Evolutionary conservation across 2,888 invertebrate genomes (phyloP).

Genomic region (Pinctada fucata): DNA sequence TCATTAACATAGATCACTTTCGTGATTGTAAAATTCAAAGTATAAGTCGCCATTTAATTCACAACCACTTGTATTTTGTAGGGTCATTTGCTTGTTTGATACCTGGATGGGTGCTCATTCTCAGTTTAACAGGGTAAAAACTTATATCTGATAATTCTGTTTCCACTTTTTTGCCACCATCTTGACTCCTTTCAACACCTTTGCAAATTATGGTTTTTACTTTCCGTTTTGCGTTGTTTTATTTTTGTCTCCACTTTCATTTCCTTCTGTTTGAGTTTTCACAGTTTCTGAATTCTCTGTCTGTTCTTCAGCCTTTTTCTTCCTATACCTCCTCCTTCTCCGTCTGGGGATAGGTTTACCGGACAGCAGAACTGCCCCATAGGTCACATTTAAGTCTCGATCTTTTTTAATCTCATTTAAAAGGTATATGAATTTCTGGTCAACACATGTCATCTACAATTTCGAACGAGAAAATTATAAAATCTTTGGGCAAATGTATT

Average conservation of each 20-base stretch:
- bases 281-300: not conserved
- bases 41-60: no score
- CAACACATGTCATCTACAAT: conserved; percentile 51
- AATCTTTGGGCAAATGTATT: no score
- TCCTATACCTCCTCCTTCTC: conserved; percentile 1
- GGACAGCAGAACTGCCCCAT: conserved; percentile 45
- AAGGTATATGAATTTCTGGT: conserved; percentile 47
- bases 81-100: not conserved
- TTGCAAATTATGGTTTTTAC: no score
- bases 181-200: no score
- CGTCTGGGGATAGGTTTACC: conserved; percentile 20
- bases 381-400: conserved; percentile 44
- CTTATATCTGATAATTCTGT: no score
- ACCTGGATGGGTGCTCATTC: not conserved
- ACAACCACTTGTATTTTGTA: not conserved
- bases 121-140: no score
- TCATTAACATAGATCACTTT: no score
- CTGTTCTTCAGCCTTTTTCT: conserved; percentile 4
- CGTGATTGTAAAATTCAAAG: not conserved
- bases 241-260: no score
- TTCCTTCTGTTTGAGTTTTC: no score
- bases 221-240: no score
- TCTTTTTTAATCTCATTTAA: conserved; percentile 41
- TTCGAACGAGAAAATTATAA: no score
- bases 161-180: no score